phyloP scores from a whole-genome alignment of 2,113 vertebrate species.

The Pelvicachromis taeniatus region DNA sequence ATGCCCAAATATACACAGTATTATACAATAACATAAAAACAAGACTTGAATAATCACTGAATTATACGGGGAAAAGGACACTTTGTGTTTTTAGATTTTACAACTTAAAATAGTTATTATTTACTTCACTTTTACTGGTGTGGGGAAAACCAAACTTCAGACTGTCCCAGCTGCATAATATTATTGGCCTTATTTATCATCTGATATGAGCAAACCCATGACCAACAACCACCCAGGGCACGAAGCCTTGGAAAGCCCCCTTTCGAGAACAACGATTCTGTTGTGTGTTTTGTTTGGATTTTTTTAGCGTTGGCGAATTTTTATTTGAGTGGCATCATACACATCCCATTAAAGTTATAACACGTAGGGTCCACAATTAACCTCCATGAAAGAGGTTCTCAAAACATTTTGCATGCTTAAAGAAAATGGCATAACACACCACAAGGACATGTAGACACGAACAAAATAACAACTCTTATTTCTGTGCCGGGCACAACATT shows the following conservation, averaged over 20 bases:
- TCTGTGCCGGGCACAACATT: not conserved
- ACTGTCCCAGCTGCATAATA: not conserved
- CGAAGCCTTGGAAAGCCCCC: not conserved
- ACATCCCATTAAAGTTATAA: not conserved
- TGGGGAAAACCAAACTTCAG: not conserved
- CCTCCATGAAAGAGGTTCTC: not conserved
- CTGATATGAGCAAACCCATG: not conserved
- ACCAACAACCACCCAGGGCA: not conserved
- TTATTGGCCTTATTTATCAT: not conserved
- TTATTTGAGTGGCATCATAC: not conserved
- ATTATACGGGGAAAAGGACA: not conserved
- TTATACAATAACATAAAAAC: not conserved
- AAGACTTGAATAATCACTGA: not conserved
- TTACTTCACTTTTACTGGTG: not conserved
- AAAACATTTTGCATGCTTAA: not conserved
- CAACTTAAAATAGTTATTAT: not conserved
- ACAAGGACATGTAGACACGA: not conserved
- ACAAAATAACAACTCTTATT: not conserved
- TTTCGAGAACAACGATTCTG: conserved; percentile 4
- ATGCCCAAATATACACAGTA: not conserved
- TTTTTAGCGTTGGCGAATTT: not conserved
- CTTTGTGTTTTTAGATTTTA: not conserved
- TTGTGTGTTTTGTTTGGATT: not conserved
- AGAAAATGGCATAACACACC: not conserved
- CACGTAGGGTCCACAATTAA: not conserved